Percentiles rank a stretch among this genome's conserved stretches.
phyloP scores from a whole-genome alignment of 2,888 invertebrate genomes.

The Matsumyia berberina region DNA sequence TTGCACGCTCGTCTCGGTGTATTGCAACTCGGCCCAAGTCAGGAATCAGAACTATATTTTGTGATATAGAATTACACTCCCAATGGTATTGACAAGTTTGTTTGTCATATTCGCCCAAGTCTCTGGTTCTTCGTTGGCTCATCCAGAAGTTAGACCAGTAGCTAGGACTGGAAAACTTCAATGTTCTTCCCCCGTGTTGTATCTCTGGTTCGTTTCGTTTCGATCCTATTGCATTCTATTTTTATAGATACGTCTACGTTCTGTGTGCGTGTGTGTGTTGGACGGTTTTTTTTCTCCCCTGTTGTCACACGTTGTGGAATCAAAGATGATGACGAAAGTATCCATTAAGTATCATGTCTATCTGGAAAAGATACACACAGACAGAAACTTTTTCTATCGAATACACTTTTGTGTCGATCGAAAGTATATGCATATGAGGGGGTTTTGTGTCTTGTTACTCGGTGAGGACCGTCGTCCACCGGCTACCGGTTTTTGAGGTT shows the following conservation, averaged over 20 bases:
- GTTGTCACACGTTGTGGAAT: slow-evolving; percentile 33
- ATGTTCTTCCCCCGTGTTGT: background rate
- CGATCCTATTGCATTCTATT: slow-evolving; percentile 45
- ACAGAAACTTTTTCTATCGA: background rate
- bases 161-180: slow-evolving; percentile 37
- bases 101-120: slow-evolving; percentile 56
- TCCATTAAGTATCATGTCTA: slow-evolving; percentile 12
- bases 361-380: slow-evolving; percentile 13
- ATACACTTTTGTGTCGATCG: slow-evolving; percentile 45
- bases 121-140: background rate
- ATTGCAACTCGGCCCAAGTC: slow-evolving; percentile 21
- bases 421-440: slow-evolving; percentile 21
- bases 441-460: background rate
- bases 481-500: slow-evolving; percentile 45
- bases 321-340: slow-evolving; percentile 34
- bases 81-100: slow-evolving; percentile 52
- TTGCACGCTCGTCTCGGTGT: slow-evolving; percentile 29
- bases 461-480: background rate
- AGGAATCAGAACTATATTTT: slow-evolving; percentile 34
- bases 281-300: background rate
- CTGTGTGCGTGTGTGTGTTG: background rate
- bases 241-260: background rate
- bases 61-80: slow-evolving; percentile 45
- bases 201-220: slow-evolving; percentile 8
- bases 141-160: slow-evolving; percentile 22